These are phyloP conservation scores for Ellobius talpinus DNA, from an alignment of 2,113 vertebrate species.

Conservation along the genomic window DNA sequence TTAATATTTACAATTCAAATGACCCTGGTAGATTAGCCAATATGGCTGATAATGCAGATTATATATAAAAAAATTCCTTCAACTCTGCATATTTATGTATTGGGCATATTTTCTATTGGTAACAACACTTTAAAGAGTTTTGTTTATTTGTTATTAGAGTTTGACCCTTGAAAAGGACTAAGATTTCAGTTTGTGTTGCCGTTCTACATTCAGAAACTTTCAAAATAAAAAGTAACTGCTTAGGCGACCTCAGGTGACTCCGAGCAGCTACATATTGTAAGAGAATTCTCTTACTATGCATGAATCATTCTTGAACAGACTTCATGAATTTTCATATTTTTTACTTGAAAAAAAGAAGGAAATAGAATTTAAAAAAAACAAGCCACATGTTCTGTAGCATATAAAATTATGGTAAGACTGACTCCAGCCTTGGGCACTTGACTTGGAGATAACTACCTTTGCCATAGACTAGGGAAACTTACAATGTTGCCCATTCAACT, in stretches of 20 bases:
- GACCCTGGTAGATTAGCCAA: constrained; percentile 58
- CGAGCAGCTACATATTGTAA: neutral
- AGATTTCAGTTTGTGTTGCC: constrained; percentile 32
- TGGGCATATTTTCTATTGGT: neutral
- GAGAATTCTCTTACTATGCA: neutral
- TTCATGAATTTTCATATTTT: constrained; percentile 15
- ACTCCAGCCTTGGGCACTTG: neutral
- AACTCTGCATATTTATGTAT: constrained; percentile 14
- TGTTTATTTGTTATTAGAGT: constrained; percentile 60
- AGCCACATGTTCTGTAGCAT: neutral
- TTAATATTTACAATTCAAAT: constrained; percentile 81
- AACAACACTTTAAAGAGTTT: constrained; percentile 4
- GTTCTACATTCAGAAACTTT: neutral
- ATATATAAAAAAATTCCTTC: constrained; percentile 49
- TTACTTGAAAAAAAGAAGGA: constrained; percentile 9
- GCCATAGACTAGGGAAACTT: neutral
- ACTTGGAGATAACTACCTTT: neutral
- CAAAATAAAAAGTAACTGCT: neutral
- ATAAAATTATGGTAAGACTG: neutral
- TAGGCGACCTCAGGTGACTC: neutral
- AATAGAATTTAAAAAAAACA: constrained; percentile 1
- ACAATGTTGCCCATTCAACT: neutral
- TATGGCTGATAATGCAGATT: constrained; percentile 64
- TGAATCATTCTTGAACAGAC: neutral
- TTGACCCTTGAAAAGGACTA: constrained; percentile 25